Conservation (phyloP, 2,797 vertebrate species). For the Hephaestus fuliginosus region DNA sequence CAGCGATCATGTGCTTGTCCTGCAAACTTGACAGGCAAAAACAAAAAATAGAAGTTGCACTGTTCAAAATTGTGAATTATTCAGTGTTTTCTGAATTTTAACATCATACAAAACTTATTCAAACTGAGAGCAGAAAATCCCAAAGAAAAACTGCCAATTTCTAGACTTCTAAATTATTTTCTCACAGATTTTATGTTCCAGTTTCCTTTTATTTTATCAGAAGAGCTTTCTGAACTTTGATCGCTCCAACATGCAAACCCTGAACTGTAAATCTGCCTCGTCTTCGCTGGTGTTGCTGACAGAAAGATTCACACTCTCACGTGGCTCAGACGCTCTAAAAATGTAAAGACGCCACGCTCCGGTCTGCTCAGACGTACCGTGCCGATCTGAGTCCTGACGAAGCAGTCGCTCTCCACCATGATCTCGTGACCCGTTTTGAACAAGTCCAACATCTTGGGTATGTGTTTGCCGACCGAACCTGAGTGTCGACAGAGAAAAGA, state of each 20-base stretch:
- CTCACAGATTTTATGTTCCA: background rate
- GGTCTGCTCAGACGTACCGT: slow-evolving; percentile 82
- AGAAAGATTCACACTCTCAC: background rate
- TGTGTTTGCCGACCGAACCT: slow-evolving; percentile 90
- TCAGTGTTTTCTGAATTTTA: background rate
- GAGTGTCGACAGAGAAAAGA: slow-evolving; percentile 5
- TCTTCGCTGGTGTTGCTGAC: background rate
- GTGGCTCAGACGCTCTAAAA: background rate
- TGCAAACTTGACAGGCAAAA: background rate
- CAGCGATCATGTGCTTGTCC: too few relatives aligned
- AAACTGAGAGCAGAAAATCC: background rate
- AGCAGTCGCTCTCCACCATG: slow-evolving; percentile 82
- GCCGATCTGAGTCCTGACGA: slow-evolving; percentile 88
- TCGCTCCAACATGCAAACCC: background rate
- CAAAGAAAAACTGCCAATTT: background rate
- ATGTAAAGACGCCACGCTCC: background rate
- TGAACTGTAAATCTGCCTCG: background rate
- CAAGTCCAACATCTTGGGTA: slow-evolving; percentile 89
- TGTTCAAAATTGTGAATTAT: background rate
- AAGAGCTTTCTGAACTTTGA: background rate
- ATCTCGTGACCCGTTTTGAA: slow-evolving; percentile 90
- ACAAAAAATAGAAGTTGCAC: background rate
- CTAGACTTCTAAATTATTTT: background rate
- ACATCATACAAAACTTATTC: background rate
- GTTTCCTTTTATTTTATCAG: background rate